A percentile compares a stretch with the other conserved stretches of the same genome.
These are phyloP conservation scores for Pseudobourletiella spinata DNA, from an alignment of 1,140 invertebrate species.

Conservation along the genomic window DNA sequence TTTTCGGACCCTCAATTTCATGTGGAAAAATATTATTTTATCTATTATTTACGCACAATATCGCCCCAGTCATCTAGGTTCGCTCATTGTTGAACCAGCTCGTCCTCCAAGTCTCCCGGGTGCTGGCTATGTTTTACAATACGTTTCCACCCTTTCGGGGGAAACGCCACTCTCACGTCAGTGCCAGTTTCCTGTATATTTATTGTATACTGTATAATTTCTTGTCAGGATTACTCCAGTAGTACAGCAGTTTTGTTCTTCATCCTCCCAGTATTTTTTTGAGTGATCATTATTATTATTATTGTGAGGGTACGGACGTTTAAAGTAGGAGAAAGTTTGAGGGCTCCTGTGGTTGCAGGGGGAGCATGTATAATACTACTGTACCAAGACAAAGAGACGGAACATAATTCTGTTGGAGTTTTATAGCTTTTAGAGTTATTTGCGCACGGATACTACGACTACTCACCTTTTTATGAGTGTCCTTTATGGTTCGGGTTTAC, in stretches of 20 bases:
- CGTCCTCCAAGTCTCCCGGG: background rate
- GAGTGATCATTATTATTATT: background rate
- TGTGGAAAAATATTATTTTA: background rate
- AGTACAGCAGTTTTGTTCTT: too few relatives aligned
- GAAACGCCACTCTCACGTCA: background rate
- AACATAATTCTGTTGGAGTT: too few relatives aligned
- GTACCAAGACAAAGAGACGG: too few relatives aligned
- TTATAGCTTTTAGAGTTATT: too few relatives aligned
- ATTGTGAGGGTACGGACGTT: background rate
- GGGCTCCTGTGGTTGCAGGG: too few relatives aligned
- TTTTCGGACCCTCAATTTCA: background rate
- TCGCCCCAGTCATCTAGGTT: background rate
- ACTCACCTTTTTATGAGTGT: background rate
- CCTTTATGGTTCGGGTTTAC: background rate
- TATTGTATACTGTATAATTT: background rate
- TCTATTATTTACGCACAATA: background rate
- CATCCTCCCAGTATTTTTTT: background rate
- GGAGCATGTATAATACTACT: too few relatives aligned
- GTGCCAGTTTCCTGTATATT: background rate
- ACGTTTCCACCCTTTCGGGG: slow-evolving; percentile 6
- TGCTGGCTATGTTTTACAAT: slow-evolving; percentile 9
- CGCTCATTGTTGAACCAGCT: background rate
- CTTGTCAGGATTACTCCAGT: background rate
- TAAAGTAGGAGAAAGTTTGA: background rate
- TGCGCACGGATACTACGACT: background rate